Base-by-base conservation (phyloP, 2,113 vertebrate species). In the Glaucomys volans region DNA sequence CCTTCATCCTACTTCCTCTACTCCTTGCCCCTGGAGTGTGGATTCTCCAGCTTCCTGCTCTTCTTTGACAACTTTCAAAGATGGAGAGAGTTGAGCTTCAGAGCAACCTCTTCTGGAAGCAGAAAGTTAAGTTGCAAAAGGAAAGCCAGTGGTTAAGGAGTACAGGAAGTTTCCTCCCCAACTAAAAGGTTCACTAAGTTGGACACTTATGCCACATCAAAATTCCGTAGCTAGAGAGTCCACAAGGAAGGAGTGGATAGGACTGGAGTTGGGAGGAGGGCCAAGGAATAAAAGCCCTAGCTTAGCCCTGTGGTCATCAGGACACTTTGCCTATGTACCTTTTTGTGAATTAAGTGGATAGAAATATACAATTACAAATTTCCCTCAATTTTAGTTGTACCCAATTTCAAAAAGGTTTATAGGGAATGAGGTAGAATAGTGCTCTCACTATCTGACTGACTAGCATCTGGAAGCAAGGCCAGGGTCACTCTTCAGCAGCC, bases 1-100 rank as follows among this genome's bases (percentile, higher is more conserved):
- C 2, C 35, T 13, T 24, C 11, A n/a, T n/a, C n/a, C n/a, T n/a
- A n/a, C n/a, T 2, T 11, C 52, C 3, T 8, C 67, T 0, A 1
- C 30, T n/a, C 35, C 12, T 18, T 9, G 13, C 14, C 71, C 47
- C 16, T 7, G 17, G 40, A 37, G 22, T 8, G 4, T 59, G 14
- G 35, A 2, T 8, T 13, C n/a, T 42, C 32, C 13, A 22, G 20
- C 22, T 79, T 37, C 35, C 77, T 71, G 54, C 10, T 81, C 14
- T 2, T 69, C n/a, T 62, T 28, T 44, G 42, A 47, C 44, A 72
- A 22, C 30, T 22, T 69, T 92, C 26, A 57, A 28, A 69, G 40
- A 24, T 18, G 17, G 32, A 64, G 54, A 30, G n/a, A 47, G 37
- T 44, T 22, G 42, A 40, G 11, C 4, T 93, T 77, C 28, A 30